Percentiles rank a stretch among this genome's conserved stretches.
These are phyloP conservation scores for Papilio elwesi DNA, from an alignment of 2,888 invertebrate species.

Conservation along the genomic window DNA sequence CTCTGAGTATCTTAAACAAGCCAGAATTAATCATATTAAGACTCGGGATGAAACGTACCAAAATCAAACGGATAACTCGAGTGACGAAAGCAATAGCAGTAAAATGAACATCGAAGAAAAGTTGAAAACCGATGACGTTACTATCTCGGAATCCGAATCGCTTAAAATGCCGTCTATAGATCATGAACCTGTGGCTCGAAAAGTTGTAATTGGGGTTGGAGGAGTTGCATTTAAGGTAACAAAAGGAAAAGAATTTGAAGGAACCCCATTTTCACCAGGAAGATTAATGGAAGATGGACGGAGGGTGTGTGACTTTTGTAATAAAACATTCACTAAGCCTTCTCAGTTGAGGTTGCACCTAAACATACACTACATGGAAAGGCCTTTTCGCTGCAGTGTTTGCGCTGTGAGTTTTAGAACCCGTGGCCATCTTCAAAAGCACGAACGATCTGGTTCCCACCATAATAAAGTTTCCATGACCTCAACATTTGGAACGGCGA, in stretches of 20 bases:
- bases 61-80: slow-evolving; percentile 62
- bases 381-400: slow-evolving; percentile 95
- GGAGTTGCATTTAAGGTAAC: slow-evolving; percentile 85
- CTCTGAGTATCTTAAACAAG: slow-evolving; percentile 86
- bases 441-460: slow-evolving; percentile 95
- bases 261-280: slow-evolving; percentile 76
- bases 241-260: slow-evolving; percentile 80
- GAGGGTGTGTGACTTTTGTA: slow-evolving; percentile 93
- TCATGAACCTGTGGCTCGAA: slow-evolving; percentile 80
- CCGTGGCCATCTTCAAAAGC: slow-evolving; percentile 96
- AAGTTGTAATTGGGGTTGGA: slow-evolving; percentile 86
- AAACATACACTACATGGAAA: slow-evolving; percentile 97
- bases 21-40: slow-evolving; percentile 76
- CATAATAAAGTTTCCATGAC: slow-evolving; percentile 96
- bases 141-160: slow-evolving; percentile 63
- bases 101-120: slow-evolving; percentile 65
- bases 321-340: slow-evolving; percentile 95
- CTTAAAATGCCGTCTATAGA: slow-evolving; percentile 67
- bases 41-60: slow-evolving; percentile 66
- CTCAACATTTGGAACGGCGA: slow-evolving; percentile 92
- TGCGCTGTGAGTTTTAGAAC: slow-evolving; percentile 96
- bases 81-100: slow-evolving; percentile 59
- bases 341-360: slow-evolving; percentile 95
- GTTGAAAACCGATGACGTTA: slow-evolving; percentile 59
- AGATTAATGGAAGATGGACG: slow-evolving; percentile 89